Evolutionary conservation across 1,140 invertebrate genomes (phyloP).

Genomic region (Rhizoglyphus robini): DNA sequence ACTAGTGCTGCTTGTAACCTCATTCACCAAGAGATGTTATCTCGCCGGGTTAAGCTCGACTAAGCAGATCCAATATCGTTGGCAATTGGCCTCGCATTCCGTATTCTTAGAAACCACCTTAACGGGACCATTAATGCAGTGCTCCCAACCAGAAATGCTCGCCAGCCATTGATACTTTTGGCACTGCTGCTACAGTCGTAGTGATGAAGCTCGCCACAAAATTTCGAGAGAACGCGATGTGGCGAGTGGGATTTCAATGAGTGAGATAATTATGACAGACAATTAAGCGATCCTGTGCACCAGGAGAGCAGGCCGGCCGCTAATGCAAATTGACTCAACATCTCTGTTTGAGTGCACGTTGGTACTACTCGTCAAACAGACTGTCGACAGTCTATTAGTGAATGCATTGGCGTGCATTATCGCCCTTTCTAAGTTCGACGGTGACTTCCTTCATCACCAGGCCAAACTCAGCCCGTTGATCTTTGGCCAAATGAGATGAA

Average conservation of each 20-base stretch:
- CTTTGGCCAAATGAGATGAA: no score
- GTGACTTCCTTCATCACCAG: no score
- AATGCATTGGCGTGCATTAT: no score
- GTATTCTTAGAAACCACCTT: no score
- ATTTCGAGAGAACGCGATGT: not conserved
- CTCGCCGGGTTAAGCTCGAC: slow-evolving; percentile 1
- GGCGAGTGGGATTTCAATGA: not conserved
- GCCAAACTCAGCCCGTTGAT: no score
- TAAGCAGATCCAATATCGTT: not conserved
- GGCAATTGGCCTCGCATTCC: not conserved
- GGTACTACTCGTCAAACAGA: no score
- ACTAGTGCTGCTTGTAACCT: no score
- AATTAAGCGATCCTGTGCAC: not conserved
- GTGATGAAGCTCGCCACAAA: no score
- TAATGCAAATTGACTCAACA: not conserved
- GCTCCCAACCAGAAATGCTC: not conserved
- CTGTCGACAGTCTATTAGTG: no score
- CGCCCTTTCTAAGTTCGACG: no score
- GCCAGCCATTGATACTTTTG: not conserved
- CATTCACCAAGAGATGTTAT: not conserved
- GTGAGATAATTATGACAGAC: slow-evolving; percentile 5
- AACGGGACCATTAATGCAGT: not conserved
- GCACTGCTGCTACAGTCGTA: no score
- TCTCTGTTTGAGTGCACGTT: no score
- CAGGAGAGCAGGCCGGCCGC: not conserved